Evolutionary conservation across 2,113 vertebrate species (phyloP), one percentile per base, ranked within the genome.

Genomic region (Microtus ochrogaster): DNA sequence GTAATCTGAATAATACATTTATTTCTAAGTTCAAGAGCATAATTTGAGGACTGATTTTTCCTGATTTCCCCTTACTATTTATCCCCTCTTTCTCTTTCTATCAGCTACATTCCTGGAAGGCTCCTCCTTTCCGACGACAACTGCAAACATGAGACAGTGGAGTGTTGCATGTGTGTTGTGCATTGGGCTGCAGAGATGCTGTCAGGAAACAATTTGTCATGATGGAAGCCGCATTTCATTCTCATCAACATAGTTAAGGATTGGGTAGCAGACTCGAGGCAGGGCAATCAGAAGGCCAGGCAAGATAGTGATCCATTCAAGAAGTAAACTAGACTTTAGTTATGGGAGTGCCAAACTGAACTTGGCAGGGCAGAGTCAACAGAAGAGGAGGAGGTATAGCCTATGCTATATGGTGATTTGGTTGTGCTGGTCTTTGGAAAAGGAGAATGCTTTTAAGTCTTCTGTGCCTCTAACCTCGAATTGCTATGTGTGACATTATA

Each of bases 341-440:
- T 39, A 41, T 2, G 5, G n/a, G 2, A 16, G 28, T 47, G 19
- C 4, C 13, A 65, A 41, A 22, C 19, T 49, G 11, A 61, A 39
- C 30, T 30, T 19, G 61, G 19, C 4, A 55, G 7, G 5, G 10
- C 28, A 30, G 88, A 66, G 14, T 19, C 30, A 65, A 77, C 3
- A 86, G 44, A 39, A 0, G 44, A 0, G 0, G 16, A 44, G 3
- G 19, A 74, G 52, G 19, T 0, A 24, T 4, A 26, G 7, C 11
- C 13, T 83, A 22, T 1, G 66, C 39, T 21, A 28, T 14, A 2
- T 22, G 11, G 3, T 22, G 36, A 30, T 66, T 1, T 61, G 58
- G 66, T 33, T 13, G 3, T 47, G 9, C 68, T 19, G 65, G 58
- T 0, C 14, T 73, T 2, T 65, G 7, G 41, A 65, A 90, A 92